A percentile compares a stretch with the other conserved stretches of the same genome.
These are phyloP conservation scores for Chymomyza costata DNA, from an alignment of 1,140 invertebrate species.

Conservation along the genomic window DNA sequence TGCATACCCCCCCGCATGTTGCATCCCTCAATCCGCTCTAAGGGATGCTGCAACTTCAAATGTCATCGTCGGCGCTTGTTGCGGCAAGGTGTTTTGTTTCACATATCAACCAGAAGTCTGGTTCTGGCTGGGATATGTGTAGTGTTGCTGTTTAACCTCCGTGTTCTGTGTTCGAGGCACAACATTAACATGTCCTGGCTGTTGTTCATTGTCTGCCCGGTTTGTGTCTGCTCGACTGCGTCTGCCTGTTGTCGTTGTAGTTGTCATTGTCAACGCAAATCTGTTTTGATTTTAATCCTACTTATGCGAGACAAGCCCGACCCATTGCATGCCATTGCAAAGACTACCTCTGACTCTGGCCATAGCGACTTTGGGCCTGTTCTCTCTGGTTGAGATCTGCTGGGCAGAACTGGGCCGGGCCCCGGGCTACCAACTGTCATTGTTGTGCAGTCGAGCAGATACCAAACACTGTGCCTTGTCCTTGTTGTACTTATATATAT, in stretches of 20 bases:
- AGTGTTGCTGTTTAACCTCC: conserved; percentile 27
- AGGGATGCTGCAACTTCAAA: conserved; percentile 30
- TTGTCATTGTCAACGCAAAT: conserved; percentile 55
- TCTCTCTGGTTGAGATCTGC: background rate
- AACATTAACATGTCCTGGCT: conserved; percentile 43
- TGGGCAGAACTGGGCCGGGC: background rate
- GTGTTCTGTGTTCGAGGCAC: too few relatives aligned
- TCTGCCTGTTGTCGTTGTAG: conserved; percentile 9
- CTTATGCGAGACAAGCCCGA: conserved; percentile 47
- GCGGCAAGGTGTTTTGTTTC: conserved; percentile 46
- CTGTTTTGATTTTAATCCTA: conserved; percentile 65
- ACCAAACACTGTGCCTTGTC: too few relatives aligned
- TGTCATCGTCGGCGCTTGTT: conserved; percentile 16
- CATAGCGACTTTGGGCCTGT: background rate
- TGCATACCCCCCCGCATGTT: background rate
- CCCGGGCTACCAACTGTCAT: conserved; percentile 12
- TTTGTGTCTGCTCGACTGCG: conserved; percentile 10
- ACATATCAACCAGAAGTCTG: conserved; percentile 41
- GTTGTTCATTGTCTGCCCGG: conserved; percentile 1
- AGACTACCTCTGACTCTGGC: conserved; percentile 15
- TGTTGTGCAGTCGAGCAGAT: conserved; percentile 52
- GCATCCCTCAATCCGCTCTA: background rate
- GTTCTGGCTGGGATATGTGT: conserved; percentile 8
- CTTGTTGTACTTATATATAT: conserved; percentile 31
- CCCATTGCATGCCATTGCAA: conserved; percentile 32